phyloP scores from a whole-genome alignment of 2,888 invertebrate species.

The Papilio protenor region DNA sequence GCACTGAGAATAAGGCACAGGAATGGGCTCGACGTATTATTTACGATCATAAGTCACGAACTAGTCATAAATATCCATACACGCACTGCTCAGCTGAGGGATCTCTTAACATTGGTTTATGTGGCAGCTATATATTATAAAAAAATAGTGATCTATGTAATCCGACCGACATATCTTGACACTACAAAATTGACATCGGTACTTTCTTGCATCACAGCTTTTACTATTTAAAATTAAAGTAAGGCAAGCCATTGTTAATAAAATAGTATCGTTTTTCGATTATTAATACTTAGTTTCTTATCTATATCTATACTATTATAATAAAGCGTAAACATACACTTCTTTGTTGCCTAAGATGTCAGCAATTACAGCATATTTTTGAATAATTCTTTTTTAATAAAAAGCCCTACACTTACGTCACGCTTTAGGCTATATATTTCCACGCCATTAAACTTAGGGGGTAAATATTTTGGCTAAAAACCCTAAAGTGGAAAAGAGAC shows the following conservation, averaged over 20 bases:
- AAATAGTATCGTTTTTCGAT: background rate
- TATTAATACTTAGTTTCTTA: too few relatives aligned
- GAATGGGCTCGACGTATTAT: slow-evolving; percentile 53
- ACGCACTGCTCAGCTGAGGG: slow-evolving; percentile 38
- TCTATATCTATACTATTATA: too few relatives aligned
- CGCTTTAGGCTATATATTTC: too few relatives aligned
- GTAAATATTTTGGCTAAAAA: too few relatives aligned
- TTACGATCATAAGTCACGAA: slow-evolving; percentile 56
- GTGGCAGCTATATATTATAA: background rate
- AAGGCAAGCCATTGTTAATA: background rate
- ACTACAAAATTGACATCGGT: background rate
- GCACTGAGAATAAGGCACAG: slow-evolving; percentile 50
- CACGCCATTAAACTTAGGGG: too few relatives aligned
- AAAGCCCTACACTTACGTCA: too few relatives aligned
- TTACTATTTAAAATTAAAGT: background rate
- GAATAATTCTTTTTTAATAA: too few relatives aligned
- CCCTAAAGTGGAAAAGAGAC: too few relatives aligned
- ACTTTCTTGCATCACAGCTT: background rate
- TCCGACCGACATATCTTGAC: background rate
- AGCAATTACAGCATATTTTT: too few relatives aligned
- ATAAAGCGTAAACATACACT: too few relatives aligned
- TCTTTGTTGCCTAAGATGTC: too few relatives aligned
- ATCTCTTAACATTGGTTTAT: slow-evolving; percentile 12
- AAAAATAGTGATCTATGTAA: background rate
- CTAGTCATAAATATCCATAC: slow-evolving; percentile 42